These are phyloP conservation scores for Ectemnius lituratus DNA, from an alignment of 2,888 invertebrate species.

Conservation along the genomic window DNA sequence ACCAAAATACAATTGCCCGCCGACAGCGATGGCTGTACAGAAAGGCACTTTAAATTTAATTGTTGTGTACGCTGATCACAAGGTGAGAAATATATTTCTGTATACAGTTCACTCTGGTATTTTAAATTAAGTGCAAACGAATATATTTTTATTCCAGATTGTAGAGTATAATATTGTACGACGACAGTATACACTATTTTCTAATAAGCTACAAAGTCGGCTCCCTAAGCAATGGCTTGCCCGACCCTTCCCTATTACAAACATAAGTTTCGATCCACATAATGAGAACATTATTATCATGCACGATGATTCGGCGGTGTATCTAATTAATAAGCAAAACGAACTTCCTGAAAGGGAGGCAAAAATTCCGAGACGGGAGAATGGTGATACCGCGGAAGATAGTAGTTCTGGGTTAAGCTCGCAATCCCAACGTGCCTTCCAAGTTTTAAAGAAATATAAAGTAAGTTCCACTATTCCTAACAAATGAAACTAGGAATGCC, in stretches of 20 bases:
- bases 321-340: constrained; percentile 81
- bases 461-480: constrained; percentile 66
- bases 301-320: constrained; percentile 86
- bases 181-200: constrained; percentile 83
- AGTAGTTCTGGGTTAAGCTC: constrained; percentile 68
- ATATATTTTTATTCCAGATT: constrained; percentile 79
- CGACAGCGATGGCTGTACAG: constrained; percentile 86
- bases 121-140: background rate
- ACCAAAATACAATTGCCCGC: constrained; percentile 85
- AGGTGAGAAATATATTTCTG: constrained; percentile 79
- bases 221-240: constrained; percentile 81
- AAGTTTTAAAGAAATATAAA: constrained; percentile 79
- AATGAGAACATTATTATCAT: constrained; percentile 84
- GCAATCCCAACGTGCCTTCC: constrained; percentile 73
- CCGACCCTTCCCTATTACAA: constrained; percentile 81
- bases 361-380: constrained; percentile 77
- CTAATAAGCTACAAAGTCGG: constrained; percentile 79
- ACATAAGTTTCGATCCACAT: constrained; percentile 82
- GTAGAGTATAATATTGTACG: constrained; percentile 86
- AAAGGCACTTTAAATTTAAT: constrained; percentile 81
- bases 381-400: constrained; percentile 71
- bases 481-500: too few species aligned
- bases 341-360: constrained; percentile 73
- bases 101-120: background rate
- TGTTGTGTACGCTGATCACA: constrained; percentile 88